Base-by-base conservation (phyloP, 2,113 vertebrate genomes). In the Chaenogobius annularis region DNA sequence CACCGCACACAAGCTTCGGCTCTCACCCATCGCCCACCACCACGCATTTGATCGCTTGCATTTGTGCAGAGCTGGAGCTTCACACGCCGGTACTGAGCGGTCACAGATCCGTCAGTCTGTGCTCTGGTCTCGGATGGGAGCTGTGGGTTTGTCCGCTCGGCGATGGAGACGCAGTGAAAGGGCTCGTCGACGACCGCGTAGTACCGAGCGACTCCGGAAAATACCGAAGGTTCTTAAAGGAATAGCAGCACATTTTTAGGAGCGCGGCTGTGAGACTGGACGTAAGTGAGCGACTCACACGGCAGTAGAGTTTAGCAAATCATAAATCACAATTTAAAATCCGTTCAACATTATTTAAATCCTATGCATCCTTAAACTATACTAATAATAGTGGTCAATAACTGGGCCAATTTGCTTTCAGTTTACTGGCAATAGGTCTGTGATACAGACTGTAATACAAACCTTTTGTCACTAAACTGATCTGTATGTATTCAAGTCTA, bases 1-100 rank as follows among this genome's bases (percentile, higher is more conserved):
- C 78, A 8, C 63, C 73, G 19, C 84, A 68, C 64, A 44, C 5
- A 72, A 9, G 22, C 1, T 46, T 5, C 1, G 46, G 10, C 35
- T 73, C 93, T 94, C 85, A 94, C 93, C 93, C 93, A 88, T 94
- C 93, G 81, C 93, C 93, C 43, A 94, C 93, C 76, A 94, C 93
- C 90, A 94, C 93, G 63, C 93, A 94, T 89, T 94, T 94, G 71
- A 94, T 94, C 11, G 93, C 93, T 78, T 94, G 93, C 93, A 94
- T 94, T 87, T 88, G 78, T 66, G 63, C 85, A 72, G 56, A 75
- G 77, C 75, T 77, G 73, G 59, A 78, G 81, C 67, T 75, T 77
- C 85, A 64, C 75, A 58, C 43, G 74, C 35, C 61, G 61, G 61
- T 20, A 35, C 61, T 63, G 63, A 79, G 61, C 63, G 62, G 83